A percentile compares a stretch with the other conserved stretches of the same genome.
phyloP scores from a whole-genome alignment of 2,113 vertebrate species.

The Pelvicachromis taeniatus region DNA sequence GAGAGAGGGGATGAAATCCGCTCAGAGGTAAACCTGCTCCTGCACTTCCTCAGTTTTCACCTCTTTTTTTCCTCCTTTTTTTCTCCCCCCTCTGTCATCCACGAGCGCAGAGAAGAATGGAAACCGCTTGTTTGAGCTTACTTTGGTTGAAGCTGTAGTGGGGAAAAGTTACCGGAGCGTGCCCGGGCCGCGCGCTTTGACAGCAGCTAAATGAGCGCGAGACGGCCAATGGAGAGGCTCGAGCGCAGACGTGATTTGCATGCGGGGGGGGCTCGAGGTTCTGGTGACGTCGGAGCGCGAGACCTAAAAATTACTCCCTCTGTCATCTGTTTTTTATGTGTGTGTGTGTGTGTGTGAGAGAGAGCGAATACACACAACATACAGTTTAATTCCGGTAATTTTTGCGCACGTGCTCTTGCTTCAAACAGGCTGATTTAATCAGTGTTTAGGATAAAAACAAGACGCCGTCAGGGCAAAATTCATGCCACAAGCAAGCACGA shows the following conservation, averaged over 20 bases:
- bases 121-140: slow-evolving; percentile 41
- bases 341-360: background rate
- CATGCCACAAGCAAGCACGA: background rate
- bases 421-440: background rate
- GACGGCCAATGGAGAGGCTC: slow-evolving; percentile 82
- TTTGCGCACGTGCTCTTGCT: background rate
- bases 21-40: slow-evolving; percentile 11
- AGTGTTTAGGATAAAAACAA: background rate
- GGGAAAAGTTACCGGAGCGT: slow-evolving; percentile 70
- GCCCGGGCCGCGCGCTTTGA: slow-evolving; percentile 82
- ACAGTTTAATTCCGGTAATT: background rate
- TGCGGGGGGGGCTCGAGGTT: slow-evolving; percentile 74
- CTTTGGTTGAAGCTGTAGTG: slow-evolving; percentile 55
- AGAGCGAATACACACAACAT: slow-evolving; percentile 3
- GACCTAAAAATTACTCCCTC: slow-evolving; percentile 58
- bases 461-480: background rate
- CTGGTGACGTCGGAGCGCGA: slow-evolving; percentile 83
- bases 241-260: slow-evolving; percentile 82
- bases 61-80: background rate
- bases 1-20: slow-evolving; percentile 24
- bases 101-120: slow-evolving; percentile 9
- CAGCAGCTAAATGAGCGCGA: slow-evolving; percentile 85
- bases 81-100: slow-evolving; percentile 46
- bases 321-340: slow-evolving; percentile 34
- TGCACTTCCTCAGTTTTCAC: background rate